These are phyloP conservation scores for Sander vitreus DNA, from an alignment of 2,113 vertebrate genomes.

Conservation along the genomic window DNA sequence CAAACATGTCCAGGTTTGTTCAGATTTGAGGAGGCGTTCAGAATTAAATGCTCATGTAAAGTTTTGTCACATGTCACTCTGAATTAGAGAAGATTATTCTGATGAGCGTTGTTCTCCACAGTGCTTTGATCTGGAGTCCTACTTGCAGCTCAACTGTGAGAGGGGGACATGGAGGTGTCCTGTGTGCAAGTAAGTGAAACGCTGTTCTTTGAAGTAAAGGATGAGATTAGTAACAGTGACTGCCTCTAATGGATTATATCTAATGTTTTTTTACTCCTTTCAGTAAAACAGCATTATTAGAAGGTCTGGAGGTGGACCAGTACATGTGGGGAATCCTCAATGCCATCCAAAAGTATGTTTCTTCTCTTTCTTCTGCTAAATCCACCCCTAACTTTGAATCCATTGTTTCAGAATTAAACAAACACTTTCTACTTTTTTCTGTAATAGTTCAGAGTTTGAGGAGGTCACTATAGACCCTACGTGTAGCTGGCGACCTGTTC, in stretches of 20 bases:
- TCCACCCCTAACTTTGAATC: not conserved
- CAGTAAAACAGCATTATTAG: slow-evolving; percentile 99
- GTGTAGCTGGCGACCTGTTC: slow-evolving; percentile 98
- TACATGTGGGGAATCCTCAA: slow-evolving; percentile 99
- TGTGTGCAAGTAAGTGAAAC: slow-evolving; percentile 95
- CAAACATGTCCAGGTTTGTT: slow-evolving; percentile 95
- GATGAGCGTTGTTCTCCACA: slow-evolving; percentile 65
- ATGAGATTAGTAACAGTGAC: not conserved
- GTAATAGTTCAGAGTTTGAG: slow-evolving; percentile 95
- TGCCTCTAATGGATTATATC: not conserved
- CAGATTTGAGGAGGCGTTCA: not conserved
- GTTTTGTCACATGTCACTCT: not conserved
- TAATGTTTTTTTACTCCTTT: slow-evolving; percentile 29
- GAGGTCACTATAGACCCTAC: slow-evolving; percentile 99
- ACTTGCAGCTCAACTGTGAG: slow-evolving; percentile 99
- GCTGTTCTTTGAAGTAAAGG: not conserved
- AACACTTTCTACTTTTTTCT: slow-evolving; percentile 11
- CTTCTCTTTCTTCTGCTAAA: not conserved
- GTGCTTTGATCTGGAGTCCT: slow-evolving; percentile 99
- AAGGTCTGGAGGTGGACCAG: slow-evolving; percentile 98
- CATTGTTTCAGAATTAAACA: not conserved
- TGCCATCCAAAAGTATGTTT: slow-evolving; percentile 97
- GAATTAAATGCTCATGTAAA: not conserved
- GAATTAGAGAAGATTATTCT: not conserved
- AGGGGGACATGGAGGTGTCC: slow-evolving; percentile 99